Evolutionary conservation across 2,797 vertebrate genomes (phyloP).

Genomic region (Centroberyx gerrardi): DNA sequence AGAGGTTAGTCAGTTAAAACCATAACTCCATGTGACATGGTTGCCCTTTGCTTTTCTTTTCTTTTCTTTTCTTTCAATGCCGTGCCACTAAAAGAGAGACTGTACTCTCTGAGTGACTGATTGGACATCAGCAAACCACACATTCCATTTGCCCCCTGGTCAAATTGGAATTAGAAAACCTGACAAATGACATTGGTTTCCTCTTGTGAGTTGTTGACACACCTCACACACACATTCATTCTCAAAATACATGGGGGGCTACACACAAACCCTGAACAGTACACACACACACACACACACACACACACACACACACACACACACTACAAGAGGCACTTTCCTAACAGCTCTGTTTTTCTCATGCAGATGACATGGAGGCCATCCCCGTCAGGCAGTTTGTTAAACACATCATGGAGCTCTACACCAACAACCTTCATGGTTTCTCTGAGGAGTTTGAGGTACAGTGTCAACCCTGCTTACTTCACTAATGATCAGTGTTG

Average conservation of each 20-base stretch:
- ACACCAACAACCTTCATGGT: slow-evolving; percentile 96
- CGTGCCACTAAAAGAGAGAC: neutral
- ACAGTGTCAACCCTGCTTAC: slow-evolving; percentile 4
- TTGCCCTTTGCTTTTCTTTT: neutral
- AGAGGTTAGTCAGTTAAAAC: slow-evolving; percentile 10
- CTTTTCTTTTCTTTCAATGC: neutral
- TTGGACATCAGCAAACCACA: slow-evolving; percentile 30
- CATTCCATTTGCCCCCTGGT: slow-evolving; percentile 34
- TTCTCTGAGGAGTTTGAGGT: slow-evolving; percentile 99
- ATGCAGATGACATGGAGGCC: slow-evolving; percentile 97
- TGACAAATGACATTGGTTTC: slow-evolving; percentile 28
- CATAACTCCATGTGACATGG: too few relatives aligned
- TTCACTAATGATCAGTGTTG: neutral
- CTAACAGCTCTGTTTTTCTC: slow-evolving; percentile 39
- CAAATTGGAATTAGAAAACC: slow-evolving; percentile 18
- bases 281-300: slow-evolving; percentile 12
- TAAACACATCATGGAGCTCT: slow-evolving; percentile 96
- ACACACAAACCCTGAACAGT: neutral
- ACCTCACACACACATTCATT: slow-evolving; percentile 3
- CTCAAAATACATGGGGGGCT: neutral
- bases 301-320: slow-evolving; percentile 15
- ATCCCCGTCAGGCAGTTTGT: slow-evolving; percentile 96
- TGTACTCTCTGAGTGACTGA: neutral
- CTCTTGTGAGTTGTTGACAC: neutral
- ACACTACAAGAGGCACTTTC: neutral